Percentiles rank a stretch among this genome's conserved stretches.
Conservation (phyloP, 2,113 vertebrate genomes). For the Embiotoca jacksoni region DNA sequence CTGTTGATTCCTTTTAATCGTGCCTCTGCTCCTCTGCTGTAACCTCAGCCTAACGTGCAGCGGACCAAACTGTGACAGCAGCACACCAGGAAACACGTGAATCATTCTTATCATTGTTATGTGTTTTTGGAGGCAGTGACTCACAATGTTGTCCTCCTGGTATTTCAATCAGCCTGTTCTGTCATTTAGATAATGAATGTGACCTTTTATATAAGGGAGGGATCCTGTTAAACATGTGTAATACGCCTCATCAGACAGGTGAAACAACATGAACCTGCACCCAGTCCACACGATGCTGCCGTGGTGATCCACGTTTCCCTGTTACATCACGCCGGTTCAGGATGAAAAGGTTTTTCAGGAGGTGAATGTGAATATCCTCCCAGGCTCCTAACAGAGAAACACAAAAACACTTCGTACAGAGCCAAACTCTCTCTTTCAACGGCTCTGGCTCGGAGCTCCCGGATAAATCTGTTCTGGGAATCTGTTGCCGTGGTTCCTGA, state of each 20-base stretch:
- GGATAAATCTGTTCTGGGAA: constrained; percentile 66
- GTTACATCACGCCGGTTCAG: neutral
- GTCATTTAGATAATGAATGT: constrained; percentile 5
- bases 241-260: neutral
- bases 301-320: neutral
- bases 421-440: constrained; percentile 44
- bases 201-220: constrained; percentile 1
- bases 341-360: constrained; percentile 5
- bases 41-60: neutral
- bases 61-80: neutral
- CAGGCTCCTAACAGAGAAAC: neutral
- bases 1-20: constrained; percentile 16
- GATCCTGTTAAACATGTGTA: too few species aligned
- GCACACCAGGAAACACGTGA: neutral
- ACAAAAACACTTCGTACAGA: neutral
- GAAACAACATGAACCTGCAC: neutral
- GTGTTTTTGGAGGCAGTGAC: neutral
- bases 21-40: neutral
- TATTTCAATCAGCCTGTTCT: neutral
- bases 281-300: too few species aligned
- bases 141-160: too few species aligned
- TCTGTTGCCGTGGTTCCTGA: constrained; percentile 62
- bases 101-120: neutral
- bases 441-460: constrained; percentile 20
- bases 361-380: constrained; percentile 26